Evolutionary conservation across 2,113 vertebrate species (phyloP).

Genomic region (Nematolebias whitei): DNA sequence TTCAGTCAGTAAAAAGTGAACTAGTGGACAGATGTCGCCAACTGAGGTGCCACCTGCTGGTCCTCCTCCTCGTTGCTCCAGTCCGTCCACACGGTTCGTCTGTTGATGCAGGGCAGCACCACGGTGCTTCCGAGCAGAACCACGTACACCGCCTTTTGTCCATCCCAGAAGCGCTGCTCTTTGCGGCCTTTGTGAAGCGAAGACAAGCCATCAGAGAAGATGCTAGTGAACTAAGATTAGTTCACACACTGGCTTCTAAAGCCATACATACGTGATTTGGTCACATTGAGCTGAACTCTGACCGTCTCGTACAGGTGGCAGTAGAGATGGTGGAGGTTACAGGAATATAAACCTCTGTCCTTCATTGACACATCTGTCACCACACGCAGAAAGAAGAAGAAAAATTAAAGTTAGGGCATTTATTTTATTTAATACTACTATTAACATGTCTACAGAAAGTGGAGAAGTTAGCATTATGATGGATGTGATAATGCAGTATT

Average conservation of each 20-base stretch:
- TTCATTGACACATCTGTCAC: conserved; percentile 73
- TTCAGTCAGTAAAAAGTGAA: neutral
- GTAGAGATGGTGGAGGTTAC: conserved; percentile 94
- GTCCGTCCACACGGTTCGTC: conserved; percentile 88
- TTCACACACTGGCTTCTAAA: neutral
- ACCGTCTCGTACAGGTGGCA: conserved; percentile 89
- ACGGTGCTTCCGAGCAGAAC: conserved; percentile 80
- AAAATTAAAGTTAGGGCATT: neutral
- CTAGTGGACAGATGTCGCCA: neutral
- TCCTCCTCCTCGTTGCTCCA: conserved; percentile 86
- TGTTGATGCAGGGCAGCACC: conserved; percentile 87
- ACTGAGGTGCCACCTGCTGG: conserved; percentile 80
- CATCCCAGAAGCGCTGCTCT: conserved; percentile 85
- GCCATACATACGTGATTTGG: conserved; percentile 82
- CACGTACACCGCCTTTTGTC: conserved; percentile 87
- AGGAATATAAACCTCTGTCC: conserved; percentile 89
- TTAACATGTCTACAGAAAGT: too few species aligned
- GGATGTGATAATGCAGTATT: too few species aligned
- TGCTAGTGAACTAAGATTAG: neutral
- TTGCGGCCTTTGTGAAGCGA: conserved; percentile 74
- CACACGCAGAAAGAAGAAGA: conserved; percentile 14
- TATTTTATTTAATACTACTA: too few species aligned
- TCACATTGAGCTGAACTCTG: conserved; percentile 84
- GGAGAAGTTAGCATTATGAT: too few species aligned
- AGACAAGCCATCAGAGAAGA: neutral